These are phyloP conservation scores for Agrochola circellaris DNA, from an alignment of 2,888 invertebrate genomes.

Conservation along the genomic window DNA sequence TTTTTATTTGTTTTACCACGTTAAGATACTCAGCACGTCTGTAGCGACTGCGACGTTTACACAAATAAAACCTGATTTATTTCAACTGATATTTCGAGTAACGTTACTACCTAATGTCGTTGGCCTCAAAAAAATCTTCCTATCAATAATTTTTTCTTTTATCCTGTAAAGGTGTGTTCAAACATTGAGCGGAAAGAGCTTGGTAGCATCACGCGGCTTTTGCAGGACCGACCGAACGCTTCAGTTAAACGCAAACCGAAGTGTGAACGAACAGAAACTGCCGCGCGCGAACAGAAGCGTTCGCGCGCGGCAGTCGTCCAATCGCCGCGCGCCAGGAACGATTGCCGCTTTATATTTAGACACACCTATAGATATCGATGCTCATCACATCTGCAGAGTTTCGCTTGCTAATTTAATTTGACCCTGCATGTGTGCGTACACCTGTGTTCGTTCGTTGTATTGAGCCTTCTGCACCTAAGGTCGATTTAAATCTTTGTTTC, in stretches of 20 bases:
- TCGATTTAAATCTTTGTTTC: no score
- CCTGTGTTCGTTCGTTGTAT: background rate
- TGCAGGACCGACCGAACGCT: no score
- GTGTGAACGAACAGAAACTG: no score
- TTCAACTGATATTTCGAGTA: background rate
- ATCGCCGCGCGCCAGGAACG: no score
- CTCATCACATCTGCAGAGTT: background rate
- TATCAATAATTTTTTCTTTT: background rate
- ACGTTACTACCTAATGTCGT: background rate
- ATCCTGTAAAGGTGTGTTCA: background rate
- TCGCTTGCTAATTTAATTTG: background rate
- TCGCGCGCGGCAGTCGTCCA: no score
- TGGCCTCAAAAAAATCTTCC: background rate
- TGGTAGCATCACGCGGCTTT: no score
- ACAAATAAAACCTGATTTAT: background rate
- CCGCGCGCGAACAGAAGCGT: background rate
- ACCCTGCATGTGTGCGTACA: background rate
- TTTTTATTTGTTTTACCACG: background rate
- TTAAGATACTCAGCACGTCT: no score
- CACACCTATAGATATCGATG: background rate
- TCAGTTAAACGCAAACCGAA: no score
- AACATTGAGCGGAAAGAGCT: no score
- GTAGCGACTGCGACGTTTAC: background rate
- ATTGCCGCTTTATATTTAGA: no score
- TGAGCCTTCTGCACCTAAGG: constrained; percentile 6